phyloP scores from a whole-genome alignment of 2,797 vertebrate genomes.

The Amniataba percoides region DNA sequence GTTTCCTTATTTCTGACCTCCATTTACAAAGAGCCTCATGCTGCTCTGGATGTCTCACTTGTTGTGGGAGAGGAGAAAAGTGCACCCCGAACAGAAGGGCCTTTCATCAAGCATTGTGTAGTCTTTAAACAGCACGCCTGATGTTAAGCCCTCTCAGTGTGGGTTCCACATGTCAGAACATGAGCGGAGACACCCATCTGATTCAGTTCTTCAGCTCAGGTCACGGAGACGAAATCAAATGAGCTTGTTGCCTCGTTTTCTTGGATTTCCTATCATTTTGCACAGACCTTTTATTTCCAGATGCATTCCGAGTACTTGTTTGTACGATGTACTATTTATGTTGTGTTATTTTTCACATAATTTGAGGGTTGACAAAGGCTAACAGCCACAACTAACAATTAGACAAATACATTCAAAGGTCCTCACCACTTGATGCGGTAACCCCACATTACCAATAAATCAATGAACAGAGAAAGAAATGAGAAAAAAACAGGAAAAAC shows the following conservation, averaged over 20 bases:
- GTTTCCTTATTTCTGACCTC: constrained; percentile 66
- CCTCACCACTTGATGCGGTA: background rate
- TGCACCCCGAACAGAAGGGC: constrained; percentile 41
- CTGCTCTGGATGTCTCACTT: constrained; percentile 52
- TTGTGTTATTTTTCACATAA: constrained; percentile 4
- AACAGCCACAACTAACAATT: constrained; percentile 21
- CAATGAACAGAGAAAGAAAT: background rate
- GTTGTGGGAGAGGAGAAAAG: constrained; percentile 59
- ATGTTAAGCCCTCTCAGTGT: constrained; percentile 56
- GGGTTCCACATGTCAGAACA: constrained; percentile 70
- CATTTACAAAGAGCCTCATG: constrained; percentile 52
- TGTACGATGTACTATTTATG: background rate
- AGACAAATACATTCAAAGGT: background rate
- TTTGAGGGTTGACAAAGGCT: constrained; percentile 3
- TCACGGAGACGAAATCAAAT: constrained; percentile 36
- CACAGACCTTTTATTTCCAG: constrained; percentile 5
- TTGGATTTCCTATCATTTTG: constrained; percentile 44
- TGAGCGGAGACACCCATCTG: constrained; percentile 48
- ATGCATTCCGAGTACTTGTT: background rate
- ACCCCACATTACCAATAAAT: constrained; percentile 1
- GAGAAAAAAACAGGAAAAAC: constrained; percentile 1
- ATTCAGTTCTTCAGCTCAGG: constrained; percentile 48
- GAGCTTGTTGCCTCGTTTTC: constrained; percentile 26
- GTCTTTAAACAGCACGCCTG: constrained; percentile 64
- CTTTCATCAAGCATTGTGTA: constrained; percentile 61